phyloP scores from a whole-genome alignment of 2,113 vertebrate species.

The Heloderma charlesbogerti region DNA sequence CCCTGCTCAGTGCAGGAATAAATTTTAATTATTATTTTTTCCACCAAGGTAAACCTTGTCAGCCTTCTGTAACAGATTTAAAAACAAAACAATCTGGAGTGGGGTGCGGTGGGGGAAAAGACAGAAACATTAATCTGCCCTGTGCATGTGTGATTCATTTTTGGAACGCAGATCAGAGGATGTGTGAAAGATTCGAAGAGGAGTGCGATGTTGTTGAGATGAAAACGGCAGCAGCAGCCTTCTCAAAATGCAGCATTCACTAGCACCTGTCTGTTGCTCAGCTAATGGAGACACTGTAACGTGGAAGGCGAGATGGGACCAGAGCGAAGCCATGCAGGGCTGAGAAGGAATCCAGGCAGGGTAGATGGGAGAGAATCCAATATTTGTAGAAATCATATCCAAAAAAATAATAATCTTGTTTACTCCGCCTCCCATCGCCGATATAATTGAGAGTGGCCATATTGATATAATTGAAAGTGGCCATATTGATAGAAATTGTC shows the following conservation, averaged over 20 bases:
- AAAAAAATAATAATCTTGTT: constrained; percentile 25
- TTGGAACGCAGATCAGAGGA: not conserved
- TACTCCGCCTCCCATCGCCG: constrained; percentile 37
- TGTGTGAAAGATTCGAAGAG: constrained; percentile 6
- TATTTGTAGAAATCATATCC: constrained; percentile 55
- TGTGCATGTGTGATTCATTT: constrained; percentile 37
- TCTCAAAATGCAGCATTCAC: constrained; percentile 15
- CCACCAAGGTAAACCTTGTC: not conserved
- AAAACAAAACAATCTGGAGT: too few relatives aligned
- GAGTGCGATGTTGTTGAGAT: not conserved
- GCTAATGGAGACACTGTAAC: constrained; percentile 29
- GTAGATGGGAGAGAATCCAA: constrained; percentile 39
- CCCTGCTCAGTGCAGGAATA: too few relatives aligned
- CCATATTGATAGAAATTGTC: constrained; percentile 41
- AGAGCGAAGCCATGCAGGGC: not conserved
- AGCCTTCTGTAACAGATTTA: too few relatives aligned
- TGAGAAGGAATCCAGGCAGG: constrained; percentile 9
- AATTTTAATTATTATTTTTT: not conserved
- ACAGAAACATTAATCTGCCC: not conserved
- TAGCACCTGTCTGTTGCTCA: constrained; percentile 8
- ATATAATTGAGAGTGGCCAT: constrained; percentile 54
- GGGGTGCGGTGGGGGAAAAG: too few relatives aligned
- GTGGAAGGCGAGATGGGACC: not conserved
- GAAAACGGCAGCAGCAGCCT: rapidly evolving
- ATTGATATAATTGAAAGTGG: constrained; percentile 55